These are phyloP conservation scores for Heliangelus exortis DNA, from an alignment of 2,797 vertebrate species.

Conservation along the genomic window DNA sequence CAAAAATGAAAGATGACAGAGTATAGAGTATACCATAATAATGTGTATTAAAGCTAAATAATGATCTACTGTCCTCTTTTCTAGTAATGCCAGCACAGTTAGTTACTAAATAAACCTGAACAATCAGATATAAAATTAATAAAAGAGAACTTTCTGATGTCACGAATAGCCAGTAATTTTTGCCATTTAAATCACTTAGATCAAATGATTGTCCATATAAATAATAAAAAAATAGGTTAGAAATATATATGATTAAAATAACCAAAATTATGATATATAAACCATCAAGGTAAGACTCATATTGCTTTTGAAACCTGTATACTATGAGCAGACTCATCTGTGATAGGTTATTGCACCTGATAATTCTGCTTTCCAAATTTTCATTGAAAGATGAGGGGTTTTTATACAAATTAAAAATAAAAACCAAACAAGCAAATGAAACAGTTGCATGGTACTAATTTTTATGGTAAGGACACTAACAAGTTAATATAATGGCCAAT, in stretches of 20 bases:
- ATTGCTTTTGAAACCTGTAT: not conserved
- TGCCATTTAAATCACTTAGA: not conserved
- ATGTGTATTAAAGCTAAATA: not conserved
- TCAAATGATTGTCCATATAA: not conserved
- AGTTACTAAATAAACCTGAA: not conserved
- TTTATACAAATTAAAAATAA: too few species aligned
- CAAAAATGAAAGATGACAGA: not conserved
- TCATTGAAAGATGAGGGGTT: not conserved
- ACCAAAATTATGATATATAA: not conserved
- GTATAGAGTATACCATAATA: not conserved
- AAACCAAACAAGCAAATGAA: rapidly evolving
- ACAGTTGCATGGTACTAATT: not conserved
- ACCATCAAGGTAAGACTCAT: not conserved
- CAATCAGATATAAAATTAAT: not conserved
- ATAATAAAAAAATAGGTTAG: not conserved
- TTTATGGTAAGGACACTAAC: not conserved
- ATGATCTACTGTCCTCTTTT: not conserved
- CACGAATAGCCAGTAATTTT: not conserved
- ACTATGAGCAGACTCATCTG: not conserved
- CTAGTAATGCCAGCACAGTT: not conserved
- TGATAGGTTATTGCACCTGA: not conserved
- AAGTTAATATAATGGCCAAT: not conserved
- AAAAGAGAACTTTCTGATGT: not conserved
- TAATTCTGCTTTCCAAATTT: not conserved
- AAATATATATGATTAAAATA: not conserved